Base-by-base conservation (phyloP, 2,888 invertebrate genomes). In the Erannis defoliaria region DNA sequence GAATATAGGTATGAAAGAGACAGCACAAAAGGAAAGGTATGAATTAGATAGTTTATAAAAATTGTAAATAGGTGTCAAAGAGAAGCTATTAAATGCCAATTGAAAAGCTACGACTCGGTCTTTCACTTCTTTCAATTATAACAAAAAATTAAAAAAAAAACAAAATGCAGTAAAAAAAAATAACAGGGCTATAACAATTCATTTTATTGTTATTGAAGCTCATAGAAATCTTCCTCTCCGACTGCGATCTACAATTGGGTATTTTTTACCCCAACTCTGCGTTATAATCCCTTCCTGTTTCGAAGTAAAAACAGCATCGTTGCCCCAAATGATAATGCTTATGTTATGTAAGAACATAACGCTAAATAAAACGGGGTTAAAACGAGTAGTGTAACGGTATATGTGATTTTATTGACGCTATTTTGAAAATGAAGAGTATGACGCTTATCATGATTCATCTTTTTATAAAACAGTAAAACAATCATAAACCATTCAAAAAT, bases 201-300 rank as follows among this genome's bases (percentile, higher is more conserved):
- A 26, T 26, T 26, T n/a, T n/a, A n/a, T n/a, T 26, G 26, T 26
- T 26, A 26, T 23, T 5, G 2, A n/a, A 5, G 12, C 4, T 37
- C 4, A 38, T 18, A 18, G 53, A 62, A 62, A 53, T 62, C 53
- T 53, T 1, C 53, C 49, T 16, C 16, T 23, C 4, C 53, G 53
- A 53, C 46, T 5, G 0, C 40, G 23, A 38, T 23, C 3, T 29
- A 10, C 26, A 42, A 54, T 50, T 23, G 55, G 18, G 42, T 61
- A 61, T 53, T 62, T 56, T 62, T 62, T 51, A 50, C 26, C 46
- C 18, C n/a, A 19, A 33, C 33, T 42, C 38, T 50, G 43, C 16
- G 46, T 55, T n/a, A 43, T 56, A 58, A 68, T 60, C 50, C 58
- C 37, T 50, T 57, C 23, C 55, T 46, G 46, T 46, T 62, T 38